Evolutionary conservation across 2,113 vertebrate genomes (phyloP).

Genomic region (Alaudala cheleensis): DNA sequence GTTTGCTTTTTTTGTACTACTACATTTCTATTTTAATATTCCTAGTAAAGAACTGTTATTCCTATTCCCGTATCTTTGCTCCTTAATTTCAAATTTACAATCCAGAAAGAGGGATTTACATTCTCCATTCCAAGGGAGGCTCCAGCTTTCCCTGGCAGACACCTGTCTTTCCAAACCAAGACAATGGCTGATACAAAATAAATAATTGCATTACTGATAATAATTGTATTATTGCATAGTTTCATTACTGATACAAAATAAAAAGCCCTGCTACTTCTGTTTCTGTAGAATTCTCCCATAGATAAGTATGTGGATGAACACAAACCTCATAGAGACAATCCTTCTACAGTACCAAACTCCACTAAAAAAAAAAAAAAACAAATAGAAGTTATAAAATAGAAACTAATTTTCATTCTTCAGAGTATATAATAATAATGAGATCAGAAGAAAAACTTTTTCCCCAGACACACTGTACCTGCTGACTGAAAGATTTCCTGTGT

Average conservation of each 20-base stretch:
- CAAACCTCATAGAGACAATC: neutral
- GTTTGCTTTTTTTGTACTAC: no score
- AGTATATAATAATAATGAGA: neutral
- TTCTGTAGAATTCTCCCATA: neutral
- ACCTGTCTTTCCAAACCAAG: no score
- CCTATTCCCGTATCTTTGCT: no score
- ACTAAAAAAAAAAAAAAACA: neutral
- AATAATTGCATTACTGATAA: neutral
- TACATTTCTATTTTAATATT: no score
- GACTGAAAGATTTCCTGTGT: neutral
- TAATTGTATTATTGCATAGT: neutral
- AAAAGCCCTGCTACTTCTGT: neutral
- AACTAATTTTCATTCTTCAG: neutral
- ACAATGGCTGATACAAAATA: neutral
- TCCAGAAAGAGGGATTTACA: no score
- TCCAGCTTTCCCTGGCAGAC: no score
- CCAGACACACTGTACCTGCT: neutral
- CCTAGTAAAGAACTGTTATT: no score
- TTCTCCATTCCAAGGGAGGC: no score
- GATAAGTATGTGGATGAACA: neutral
- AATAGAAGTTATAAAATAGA: neutral
- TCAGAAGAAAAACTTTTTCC: neutral
- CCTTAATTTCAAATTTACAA: no score
- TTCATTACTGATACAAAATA: neutral
- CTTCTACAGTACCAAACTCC: neutral